phyloP scores from a whole-genome alignment of 2,113 vertebrate genomes.

The Tyto alba region DNA sequence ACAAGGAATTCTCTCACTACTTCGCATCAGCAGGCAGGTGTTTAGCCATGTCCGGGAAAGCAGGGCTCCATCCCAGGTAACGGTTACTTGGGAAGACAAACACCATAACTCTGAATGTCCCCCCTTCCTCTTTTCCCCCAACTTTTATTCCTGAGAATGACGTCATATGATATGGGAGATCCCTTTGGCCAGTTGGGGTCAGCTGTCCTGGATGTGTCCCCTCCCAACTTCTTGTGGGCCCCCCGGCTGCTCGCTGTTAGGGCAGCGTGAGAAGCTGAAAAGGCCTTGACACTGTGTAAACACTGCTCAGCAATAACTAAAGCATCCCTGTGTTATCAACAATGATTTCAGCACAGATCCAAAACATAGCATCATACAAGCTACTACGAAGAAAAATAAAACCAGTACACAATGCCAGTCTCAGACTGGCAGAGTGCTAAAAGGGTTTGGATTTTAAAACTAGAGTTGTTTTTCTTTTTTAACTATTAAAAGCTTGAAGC shows the following conservation, averaged over 20 bases:
- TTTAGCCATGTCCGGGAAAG: neutral
- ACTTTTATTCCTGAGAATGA: neutral
- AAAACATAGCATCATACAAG: neutral
- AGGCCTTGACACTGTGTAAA: neutral
- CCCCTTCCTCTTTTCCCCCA: neutral
- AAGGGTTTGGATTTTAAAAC: neutral
- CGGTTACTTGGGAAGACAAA: neutral
- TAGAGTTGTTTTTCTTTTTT: neutral
- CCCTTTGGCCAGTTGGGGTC: neutral
- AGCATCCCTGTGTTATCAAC: neutral
- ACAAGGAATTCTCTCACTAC: neutral
- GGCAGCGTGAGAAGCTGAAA: neutral
- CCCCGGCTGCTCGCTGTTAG: neutral
- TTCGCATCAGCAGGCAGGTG: neutral
- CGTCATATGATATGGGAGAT: accelerated
- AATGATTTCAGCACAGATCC: neutral
- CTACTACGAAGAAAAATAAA: neutral
- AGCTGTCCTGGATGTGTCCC: neutral
- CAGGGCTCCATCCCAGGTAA: accelerated
- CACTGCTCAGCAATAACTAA: neutral
- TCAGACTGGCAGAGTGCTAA: neutral
- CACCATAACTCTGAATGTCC: accelerated
- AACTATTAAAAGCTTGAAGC: neutral
- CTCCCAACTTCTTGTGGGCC: neutral
- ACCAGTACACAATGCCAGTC: neutral